A percentile compares a stretch with the other conserved stretches of the same genome.
These are phyloP conservation scores for Dermolepida albohirtum DNA, from an alignment of 2,888 invertebrate species.

Conservation along the genomic window DNA sequence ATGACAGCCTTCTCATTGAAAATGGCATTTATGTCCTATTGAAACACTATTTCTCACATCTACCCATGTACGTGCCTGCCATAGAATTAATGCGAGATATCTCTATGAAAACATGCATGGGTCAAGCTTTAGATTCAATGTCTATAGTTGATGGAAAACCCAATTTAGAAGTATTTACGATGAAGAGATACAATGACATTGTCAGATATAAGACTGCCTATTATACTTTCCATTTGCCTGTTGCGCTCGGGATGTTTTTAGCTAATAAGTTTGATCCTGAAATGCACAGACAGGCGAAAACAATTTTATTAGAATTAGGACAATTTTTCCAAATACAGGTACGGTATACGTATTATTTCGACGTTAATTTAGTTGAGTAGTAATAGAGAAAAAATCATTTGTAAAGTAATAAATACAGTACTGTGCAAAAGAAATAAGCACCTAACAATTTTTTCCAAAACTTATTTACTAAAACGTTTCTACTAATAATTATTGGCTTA, in stretches of 20 bases:
- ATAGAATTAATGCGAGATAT: conserved; percentile 87
- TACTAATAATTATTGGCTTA: too few species aligned
- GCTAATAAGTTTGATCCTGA: conserved; percentile 82
- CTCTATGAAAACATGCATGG: conserved; percentile 79
- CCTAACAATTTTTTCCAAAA: too few species aligned
- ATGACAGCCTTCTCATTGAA: conserved; percentile 87
- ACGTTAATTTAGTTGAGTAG: too few species aligned
- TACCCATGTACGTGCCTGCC: conserved; percentile 81
- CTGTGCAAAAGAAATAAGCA: too few species aligned
- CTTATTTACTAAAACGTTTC: too few species aligned
- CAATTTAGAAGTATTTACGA: conserved; percentile 79
- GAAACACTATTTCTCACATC: conserved; percentile 79
- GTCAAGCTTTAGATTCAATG: conserved; percentile 85
- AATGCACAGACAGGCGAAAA: conserved; percentile 86
- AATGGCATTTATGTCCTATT: conserved; percentile 83
- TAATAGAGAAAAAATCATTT: too few species aligned
- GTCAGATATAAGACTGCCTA: conserved; percentile 93
- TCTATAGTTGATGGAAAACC: conserved; percentile 68
- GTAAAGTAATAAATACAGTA: too few species aligned
- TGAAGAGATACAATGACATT: conserved; percentile 88
- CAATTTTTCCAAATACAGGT: conserved; percentile 96
- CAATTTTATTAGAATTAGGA: conserved; percentile 91
- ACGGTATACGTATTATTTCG: conserved; percentile 42
- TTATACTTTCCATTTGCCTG: conserved; percentile 94
- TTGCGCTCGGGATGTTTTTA: conserved; percentile 89